Conservation (phyloP, 2,113 vertebrate genomes). For the Strix uralensis region DNA sequence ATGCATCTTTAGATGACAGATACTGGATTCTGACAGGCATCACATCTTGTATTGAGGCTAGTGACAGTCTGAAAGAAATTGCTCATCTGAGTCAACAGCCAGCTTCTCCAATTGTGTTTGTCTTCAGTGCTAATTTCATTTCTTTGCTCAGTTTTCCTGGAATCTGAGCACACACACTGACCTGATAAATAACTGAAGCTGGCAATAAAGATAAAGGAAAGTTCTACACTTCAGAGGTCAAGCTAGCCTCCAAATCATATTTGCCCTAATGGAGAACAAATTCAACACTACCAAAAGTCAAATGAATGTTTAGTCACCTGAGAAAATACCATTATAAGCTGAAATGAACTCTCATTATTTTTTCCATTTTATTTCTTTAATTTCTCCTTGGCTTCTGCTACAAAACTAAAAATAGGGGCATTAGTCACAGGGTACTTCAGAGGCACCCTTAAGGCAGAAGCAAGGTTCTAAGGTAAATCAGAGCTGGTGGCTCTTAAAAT, state of each 20-base stretch:
- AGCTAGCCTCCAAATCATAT: constrained; percentile 59
- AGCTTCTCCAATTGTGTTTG: constrained; percentile 1
- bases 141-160: constrained; percentile 39
- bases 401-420: constrained; percentile 33
- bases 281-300: constrained; percentile 58
- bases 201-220: constrained; percentile 52
- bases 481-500: constrained; percentile 51
- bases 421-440: constrained; percentile 36
- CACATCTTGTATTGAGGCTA: neutral
- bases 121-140: constrained; percentile 41
- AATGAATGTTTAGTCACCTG: constrained; percentile 69
- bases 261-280: constrained; percentile 60
- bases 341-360: constrained; percentile 65
- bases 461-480: constrained; percentile 46
- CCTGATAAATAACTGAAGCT: constrained; percentile 51
- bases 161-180: constrained; percentile 11
- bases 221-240: constrained; percentile 58
- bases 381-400: constrained; percentile 52
- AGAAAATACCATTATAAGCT: constrained; percentile 61
- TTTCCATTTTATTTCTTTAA: constrained; percentile 60
- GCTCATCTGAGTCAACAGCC: constrained; percentile 34
- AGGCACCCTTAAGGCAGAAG: constrained; percentile 44
- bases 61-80: constrained; percentile 28
- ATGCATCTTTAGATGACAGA: constrained; percentile 19
- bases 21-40: constrained; percentile 21